Base-by-base conservation (phyloP, 2,113 vertebrate species). In the Upupa epops region DNA sequence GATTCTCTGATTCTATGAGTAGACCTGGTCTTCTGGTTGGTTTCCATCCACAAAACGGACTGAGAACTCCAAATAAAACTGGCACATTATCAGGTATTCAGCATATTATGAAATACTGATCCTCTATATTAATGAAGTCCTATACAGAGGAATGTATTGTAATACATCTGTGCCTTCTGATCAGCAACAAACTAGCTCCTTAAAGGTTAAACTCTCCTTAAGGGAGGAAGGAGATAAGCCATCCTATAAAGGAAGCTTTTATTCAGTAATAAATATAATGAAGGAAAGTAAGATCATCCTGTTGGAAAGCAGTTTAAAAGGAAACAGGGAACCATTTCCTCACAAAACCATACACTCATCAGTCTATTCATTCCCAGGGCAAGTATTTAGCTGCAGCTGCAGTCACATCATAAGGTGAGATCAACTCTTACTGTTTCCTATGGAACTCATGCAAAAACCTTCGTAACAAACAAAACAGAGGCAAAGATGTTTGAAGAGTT, bases 201-300 rank as follows among this genome's bases (percentile, higher is more conserved):
- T 84, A 88, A 79, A 94, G 66, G 59, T 84, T 76, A 88, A 75
- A 75, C 20, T 26, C 31, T 65, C 32, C 71, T 72, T 54, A 61
- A 75, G 51, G 29, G 26, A 94, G 64, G 86, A 92, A 82, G 74
- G 55, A 93, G 22, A 84, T 79, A 86, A 88, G 63, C 55, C 58
- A 69, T 65, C 6, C 46, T 81, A 84, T 65, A 90, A 86, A 96
- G 83, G 49, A 88, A 88, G 36, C 80, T 56, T 84, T 85, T 70
- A 90, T 72, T 92, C 79, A 86, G 69, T 45, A 89, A 82, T 90
- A 90, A 85, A 82, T 77, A 89, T 78, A 89, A 87, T 71, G 72
- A 89, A 94, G 89, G 73, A 92, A 94, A 88, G 72, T 70, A 93
- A 92, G 63, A 72, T 65, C 94, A 93, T 88, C 73, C 70, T 90